Conservation (phyloP, 2,113 vertebrate genomes). For the Microcebus ravelobensis region DNA sequence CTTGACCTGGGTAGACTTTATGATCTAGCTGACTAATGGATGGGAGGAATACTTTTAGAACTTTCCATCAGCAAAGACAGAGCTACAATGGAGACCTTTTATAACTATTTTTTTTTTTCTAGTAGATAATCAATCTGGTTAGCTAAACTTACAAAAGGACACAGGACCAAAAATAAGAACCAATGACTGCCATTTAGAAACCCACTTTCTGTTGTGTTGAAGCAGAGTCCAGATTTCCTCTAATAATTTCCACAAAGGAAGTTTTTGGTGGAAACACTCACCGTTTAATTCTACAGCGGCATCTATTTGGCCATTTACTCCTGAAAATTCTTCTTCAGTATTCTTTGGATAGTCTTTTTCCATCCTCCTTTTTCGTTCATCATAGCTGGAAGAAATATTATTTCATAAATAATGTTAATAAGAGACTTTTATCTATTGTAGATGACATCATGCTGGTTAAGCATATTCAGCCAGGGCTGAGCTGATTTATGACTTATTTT, state of each 20-base stretch:
- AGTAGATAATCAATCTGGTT: neutral
- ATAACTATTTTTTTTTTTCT: neutral
- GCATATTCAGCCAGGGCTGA: neutral
- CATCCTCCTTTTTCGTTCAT: conserved; percentile 75
- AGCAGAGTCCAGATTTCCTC: neutral
- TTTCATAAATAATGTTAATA: conserved; percentile 43
- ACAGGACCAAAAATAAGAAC: neutral
- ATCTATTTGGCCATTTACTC: conserved; percentile 71
- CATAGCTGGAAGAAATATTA: conserved; percentile 66
- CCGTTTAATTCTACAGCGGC: conserved; percentile 77
- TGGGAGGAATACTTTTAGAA: neutral
- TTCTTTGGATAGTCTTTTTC: conserved; percentile 75
- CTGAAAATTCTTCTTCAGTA: conserved; percentile 77
- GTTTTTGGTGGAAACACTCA: neutral
- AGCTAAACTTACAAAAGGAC: neutral
- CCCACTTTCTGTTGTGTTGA: neutral
- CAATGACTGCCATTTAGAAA: neutral
- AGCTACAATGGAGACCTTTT: neutral
- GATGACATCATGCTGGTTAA: neutral
- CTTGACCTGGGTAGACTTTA: neutral
- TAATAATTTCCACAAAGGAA: neutral
- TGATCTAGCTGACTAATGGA: neutral
- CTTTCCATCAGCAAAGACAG: neutral
- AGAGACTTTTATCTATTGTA: neutral
- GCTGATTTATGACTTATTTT: neutral